phyloP scores from a whole-genome alignment of 2,797 vertebrate species.

The Acanthiza pusilla region DNA sequence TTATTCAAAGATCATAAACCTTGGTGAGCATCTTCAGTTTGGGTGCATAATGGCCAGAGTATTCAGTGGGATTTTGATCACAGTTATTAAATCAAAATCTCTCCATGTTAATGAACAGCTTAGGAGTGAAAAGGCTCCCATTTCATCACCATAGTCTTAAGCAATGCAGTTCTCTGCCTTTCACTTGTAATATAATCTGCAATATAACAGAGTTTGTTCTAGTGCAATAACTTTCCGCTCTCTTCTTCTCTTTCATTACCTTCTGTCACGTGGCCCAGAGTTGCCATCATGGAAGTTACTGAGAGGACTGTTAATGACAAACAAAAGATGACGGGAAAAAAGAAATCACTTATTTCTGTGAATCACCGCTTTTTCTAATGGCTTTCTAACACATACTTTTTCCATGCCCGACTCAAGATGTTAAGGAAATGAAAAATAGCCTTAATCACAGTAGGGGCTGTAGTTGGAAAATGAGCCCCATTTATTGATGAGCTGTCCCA shows the following conservation, averaged over 20 bases:
- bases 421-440: conserved; percentile 17
- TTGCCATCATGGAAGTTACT: conserved; percentile 14
- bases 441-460: background rate
- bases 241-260: conserved; percentile 47
- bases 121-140: background rate
- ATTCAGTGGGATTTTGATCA: conserved; percentile 47
- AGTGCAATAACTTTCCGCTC: conserved; percentile 51
- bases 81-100: conserved; percentile 65
- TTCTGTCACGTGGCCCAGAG: background rate
- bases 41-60: conserved; percentile 20
- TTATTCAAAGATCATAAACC: conserved; percentile 55
- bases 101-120: conserved; percentile 12
- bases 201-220: conserved; percentile 60
- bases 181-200: conserved; percentile 54
- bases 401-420: background rate
- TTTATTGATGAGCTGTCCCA: background rate
- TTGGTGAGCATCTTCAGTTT: conserved; percentile 52
- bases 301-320: conserved; percentile 38
- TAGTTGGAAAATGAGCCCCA: background rate
- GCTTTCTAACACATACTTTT: background rate
- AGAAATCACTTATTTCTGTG: background rate
- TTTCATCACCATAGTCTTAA: background rate
- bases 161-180: conserved; percentile 13
- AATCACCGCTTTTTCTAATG: background rate
- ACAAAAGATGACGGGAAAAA: conserved; percentile 7